Percentiles rank a stretch among this genome's conserved stretches.
phyloP scores from a whole-genome alignment of 2,113 vertebrate species.

The Puntigrus tetrazona region DNA sequence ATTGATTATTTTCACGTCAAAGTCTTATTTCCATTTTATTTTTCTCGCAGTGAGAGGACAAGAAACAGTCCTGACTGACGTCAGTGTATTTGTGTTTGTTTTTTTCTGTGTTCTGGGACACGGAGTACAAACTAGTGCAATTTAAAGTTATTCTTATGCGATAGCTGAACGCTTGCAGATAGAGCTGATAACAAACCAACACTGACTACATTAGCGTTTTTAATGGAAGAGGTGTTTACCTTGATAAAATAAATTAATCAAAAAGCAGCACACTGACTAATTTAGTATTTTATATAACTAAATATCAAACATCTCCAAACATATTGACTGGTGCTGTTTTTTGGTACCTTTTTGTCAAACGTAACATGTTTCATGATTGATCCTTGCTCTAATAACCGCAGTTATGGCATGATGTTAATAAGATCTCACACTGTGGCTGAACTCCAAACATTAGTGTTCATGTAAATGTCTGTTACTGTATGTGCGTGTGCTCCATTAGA shows the following conservation, averaged over 20 bases:
- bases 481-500: constrained; percentile 4
- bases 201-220: constrained; percentile 47
- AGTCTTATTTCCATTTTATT: too few species aligned
- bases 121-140: not conserved
- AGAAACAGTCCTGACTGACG: constrained; percentile 60
- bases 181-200: constrained; percentile 53
- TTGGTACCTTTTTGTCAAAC: not conserved
- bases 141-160: constrained; percentile 27
- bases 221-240: constrained; percentile 4
- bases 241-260: constrained; percentile 24
- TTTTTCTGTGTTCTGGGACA: constrained; percentile 2
- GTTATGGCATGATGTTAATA: not conserved
- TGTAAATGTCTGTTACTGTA: constrained; percentile 14
- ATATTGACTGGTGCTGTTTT: not conserved
- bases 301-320: constrained; percentile 15
- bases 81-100: not conserved
- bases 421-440: not conserved
- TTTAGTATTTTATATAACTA: constrained; percentile 49
- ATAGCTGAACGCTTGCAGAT: constrained; percentile 30
- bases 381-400: not conserved
- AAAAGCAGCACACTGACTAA: not conserved
- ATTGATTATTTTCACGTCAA: not conserved
- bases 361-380: not conserved
- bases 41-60: constrained; percentile 40
- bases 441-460: not conserved